Evolutionary conservation across 35 echinoderm and acorn worm genomes (phyloP).

Genomic region (Ptychodera flava): DNA sequence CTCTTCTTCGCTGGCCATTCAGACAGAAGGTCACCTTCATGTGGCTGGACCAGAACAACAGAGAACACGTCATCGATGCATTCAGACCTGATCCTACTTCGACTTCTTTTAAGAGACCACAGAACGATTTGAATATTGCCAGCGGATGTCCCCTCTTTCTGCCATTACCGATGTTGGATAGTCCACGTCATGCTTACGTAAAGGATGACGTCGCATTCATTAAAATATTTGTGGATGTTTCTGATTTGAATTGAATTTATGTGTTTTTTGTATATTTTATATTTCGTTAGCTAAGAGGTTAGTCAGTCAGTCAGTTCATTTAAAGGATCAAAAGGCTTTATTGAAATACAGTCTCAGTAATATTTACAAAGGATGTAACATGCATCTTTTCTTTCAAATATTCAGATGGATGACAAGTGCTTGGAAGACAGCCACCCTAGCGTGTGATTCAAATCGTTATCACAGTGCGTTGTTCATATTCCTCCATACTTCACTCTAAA

Average conservation of each 20-base stretch:
- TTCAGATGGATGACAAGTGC: too few relatives aligned
- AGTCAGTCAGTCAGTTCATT: too few relatives aligned
- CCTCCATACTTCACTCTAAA: too few relatives aligned
- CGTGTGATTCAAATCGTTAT: too few relatives aligned
- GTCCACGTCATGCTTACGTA: slow-evolving; percentile 15
- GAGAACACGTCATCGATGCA: slow-evolving; percentile 21
- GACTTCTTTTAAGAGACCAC: slow-evolving; percentile 36
- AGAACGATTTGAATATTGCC: slow-evolving; percentile 68
- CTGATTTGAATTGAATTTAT: slow-evolving; percentile 15
- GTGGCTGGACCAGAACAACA: slow-evolving; percentile 16
- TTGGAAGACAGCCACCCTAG: too few relatives aligned
- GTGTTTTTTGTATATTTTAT: too few relatives aligned
- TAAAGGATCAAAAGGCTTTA: too few relatives aligned
- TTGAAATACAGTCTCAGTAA: too few relatives aligned
- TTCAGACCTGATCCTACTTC: slow-evolving; percentile 37
- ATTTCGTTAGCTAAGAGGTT: too few relatives aligned
- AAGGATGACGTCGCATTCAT: slow-evolving; percentile 53
- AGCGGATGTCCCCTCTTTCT: slow-evolving; percentile 61
- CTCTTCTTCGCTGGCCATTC: slow-evolving; percentile 41
- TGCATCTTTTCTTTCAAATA: too few relatives aligned
- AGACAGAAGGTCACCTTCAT: slow-evolving; percentile 23
- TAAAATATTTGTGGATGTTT: slow-evolving; percentile 44
- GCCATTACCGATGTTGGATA: not conserved
- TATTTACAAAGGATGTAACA: too few relatives aligned
- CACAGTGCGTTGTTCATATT: too few relatives aligned